A percentile compares a stretch with the other conserved stretches of the same genome.
These are phyloP conservation scores for Crocodylus rhombifer DNA, from an alignment of 2,797 vertebrate genomes.

Conservation along the genomic window DNA sequence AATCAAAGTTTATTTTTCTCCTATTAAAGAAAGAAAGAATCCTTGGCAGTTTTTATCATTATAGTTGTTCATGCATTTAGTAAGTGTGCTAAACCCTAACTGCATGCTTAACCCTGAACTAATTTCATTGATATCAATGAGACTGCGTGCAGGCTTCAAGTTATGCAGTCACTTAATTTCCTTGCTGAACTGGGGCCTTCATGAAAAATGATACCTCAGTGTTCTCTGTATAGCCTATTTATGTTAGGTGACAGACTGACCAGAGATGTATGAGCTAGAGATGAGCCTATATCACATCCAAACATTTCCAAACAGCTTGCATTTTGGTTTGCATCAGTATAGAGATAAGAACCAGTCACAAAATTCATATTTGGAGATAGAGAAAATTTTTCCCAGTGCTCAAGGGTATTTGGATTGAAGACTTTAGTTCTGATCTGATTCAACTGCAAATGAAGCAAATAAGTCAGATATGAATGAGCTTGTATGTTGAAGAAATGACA, in stretches of 20 bases:
- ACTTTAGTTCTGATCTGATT: neutral
- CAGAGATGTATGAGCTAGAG: neutral
- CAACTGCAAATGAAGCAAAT: neutral
- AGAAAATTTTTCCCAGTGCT: neutral
- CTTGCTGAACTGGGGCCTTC: neutral
- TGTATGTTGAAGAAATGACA: neutral
- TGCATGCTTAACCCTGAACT: neutral
- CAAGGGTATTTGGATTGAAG: neutral
- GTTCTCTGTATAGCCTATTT: neutral
- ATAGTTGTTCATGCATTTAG: too few relatives aligned
- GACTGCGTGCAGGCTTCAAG: neutral
- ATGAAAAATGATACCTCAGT: neutral
- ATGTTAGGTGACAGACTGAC: neutral
- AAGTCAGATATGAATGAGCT: neutral
- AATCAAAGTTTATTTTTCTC: conserved; percentile 14
- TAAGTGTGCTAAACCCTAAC: neutral
- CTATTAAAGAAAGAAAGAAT: neutral
- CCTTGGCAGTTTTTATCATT: neutral
- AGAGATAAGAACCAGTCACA: neutral
- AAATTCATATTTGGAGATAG: neutral
- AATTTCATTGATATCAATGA: neutral
- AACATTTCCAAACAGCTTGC: neutral
- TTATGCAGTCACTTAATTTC: neutral
- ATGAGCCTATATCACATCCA: neutral
- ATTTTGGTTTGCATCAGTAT: neutral